phyloP scores from a whole-genome alignment of 2,113 vertebrate genomes.

The Syngnathoides biaculeatus region DNA sequence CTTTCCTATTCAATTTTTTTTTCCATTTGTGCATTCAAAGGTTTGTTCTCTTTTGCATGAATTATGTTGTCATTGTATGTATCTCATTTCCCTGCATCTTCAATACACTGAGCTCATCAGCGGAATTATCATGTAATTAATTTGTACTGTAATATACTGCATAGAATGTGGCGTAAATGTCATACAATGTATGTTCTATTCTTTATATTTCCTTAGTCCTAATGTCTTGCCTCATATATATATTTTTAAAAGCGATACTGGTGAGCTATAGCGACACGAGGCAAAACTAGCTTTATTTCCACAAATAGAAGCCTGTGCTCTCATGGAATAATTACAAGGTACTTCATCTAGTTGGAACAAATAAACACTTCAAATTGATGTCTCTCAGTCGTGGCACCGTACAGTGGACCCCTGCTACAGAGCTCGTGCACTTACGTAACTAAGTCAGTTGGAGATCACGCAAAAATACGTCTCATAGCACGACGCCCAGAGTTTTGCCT shows the following conservation, averaged over 20 bases:
- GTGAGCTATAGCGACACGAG: neutral
- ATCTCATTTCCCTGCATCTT: slow-evolving; percentile 36
- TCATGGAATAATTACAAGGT: no score
- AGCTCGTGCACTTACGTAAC: no score
- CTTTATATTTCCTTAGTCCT: neutral
- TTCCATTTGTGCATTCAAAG: slow-evolving; percentile 8
- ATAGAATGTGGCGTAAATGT: neutral
- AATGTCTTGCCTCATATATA: neutral
- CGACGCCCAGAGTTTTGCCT: no score
- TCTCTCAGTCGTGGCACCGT: no score
- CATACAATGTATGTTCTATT: neutral
- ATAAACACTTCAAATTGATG: no score
- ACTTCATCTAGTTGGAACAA: no score
- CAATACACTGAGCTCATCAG: neutral
- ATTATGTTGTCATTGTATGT: slow-evolving; percentile 10
- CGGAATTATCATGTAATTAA: neutral
- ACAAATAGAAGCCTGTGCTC: neutral
- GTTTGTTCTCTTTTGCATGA: slow-evolving; percentile 41
- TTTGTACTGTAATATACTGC: neutral
- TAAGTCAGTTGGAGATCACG: no score
- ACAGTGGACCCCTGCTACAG: no score
- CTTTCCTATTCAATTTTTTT: slow-evolving; percentile 10
- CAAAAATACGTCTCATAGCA: no score
- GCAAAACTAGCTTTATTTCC: no score
- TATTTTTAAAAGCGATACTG: neutral